Percentiles rank a stretch among this genome's conserved stretches.
These are phyloP conservation scores for Tholera decimalis DNA, from an alignment of 2,888 invertebrate genomes.

Conservation along the genomic window DNA sequence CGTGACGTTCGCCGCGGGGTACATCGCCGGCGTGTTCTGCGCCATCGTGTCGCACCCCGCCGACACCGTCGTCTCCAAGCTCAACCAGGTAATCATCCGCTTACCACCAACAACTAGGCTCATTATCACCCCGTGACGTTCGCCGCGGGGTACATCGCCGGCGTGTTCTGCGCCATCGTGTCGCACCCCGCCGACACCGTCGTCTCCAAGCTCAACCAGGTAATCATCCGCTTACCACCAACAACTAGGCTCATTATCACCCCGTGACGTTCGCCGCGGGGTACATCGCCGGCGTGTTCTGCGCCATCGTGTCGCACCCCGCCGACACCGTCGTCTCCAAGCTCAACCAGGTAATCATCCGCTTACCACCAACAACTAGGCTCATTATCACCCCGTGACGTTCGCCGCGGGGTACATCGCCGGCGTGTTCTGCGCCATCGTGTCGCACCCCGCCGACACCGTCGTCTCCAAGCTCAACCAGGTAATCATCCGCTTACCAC, in stretches of 20 bases:
- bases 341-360: too few species aligned
- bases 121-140: too few species aligned
- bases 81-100: too few species aligned
- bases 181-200: slow-evolving; percentile 99
- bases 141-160: slow-evolving; percentile 98
- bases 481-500: too few species aligned
- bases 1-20: slow-evolving; percentile 98
- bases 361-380: too few species aligned
- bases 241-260: too few species aligned
- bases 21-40: slow-evolving; percentile 99
- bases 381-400: too few species aligned
- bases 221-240: too few species aligned
- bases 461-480: too few species aligned
- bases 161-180: slow-evolving; percentile 99
- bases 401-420: slow-evolving; percentile 99
- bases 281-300: slow-evolving; percentile 99
- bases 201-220: slow-evolving; percentile 99
- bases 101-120: too few species aligned
- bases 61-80: slow-evolving; percentile 98
- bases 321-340: slow-evolving; percentile 99
- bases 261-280: slow-evolving; percentile 98
- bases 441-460: slow-evolving; percentile 99
- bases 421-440: slow-evolving; percentile 99
- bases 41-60: slow-evolving; percentile 99
- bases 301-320: slow-evolving; percentile 99